Conservation (phyloP, 2,888 invertebrate genomes). For the Tenthredo notha region DNA sequence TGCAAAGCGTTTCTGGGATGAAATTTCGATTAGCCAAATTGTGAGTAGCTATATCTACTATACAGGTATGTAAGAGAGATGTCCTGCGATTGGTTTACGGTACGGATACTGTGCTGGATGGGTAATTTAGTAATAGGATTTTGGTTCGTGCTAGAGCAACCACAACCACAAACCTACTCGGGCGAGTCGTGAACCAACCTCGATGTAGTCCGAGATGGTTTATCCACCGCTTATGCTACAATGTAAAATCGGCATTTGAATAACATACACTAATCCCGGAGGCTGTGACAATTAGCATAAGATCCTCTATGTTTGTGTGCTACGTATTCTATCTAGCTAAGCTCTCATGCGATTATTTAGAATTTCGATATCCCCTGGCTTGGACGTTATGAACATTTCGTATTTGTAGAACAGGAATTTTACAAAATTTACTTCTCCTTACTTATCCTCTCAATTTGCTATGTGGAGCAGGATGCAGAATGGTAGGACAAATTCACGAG, state of each 20-base stretch:
- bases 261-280: not conserved
- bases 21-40: conserved; percentile 4
- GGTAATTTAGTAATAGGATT: conserved; percentile 63
- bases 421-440: not conserved
- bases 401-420: not conserved
- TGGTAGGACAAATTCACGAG: not conserved
- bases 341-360: not conserved
- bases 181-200: conserved; percentile 20
- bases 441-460: no score
- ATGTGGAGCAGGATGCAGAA: not conserved
- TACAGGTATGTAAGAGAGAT: not conserved
- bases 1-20: not conserved
- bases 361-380: not conserved
- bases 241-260: not conserved
- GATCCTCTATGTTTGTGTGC: not conserved
- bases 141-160: conserved; percentile 56
- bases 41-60: not conserved
- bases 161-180: conserved; percentile 41
- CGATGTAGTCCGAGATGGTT: not conserved
- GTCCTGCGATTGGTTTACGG: conserved; percentile 25
- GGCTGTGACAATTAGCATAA: not conserved
- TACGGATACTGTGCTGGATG: conserved; percentile 52
- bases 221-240: not conserved
- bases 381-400: not conserved
- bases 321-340: not conserved